These are phyloP conservation scores for Ibidorhyncha struthersii DNA, from an alignment of 2,113 vertebrate genomes.

Conservation along the genomic window DNA sequence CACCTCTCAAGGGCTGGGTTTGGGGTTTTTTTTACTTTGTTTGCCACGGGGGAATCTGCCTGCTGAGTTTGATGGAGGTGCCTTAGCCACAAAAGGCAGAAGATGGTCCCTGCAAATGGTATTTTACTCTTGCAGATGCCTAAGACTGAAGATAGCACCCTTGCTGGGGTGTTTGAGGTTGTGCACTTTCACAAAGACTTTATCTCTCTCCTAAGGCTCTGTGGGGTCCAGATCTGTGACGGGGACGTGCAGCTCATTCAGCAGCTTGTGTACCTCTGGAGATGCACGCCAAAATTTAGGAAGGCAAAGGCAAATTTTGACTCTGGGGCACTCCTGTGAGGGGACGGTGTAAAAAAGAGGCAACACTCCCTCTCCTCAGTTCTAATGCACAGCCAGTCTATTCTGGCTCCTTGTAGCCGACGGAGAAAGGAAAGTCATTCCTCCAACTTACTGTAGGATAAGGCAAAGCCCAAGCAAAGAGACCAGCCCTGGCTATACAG, in stretches of 20 bases:
- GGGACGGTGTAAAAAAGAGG: not conserved
- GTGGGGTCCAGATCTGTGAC: not conserved
- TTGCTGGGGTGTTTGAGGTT: not conserved
- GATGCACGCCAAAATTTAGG: not conserved
- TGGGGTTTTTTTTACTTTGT: rapidly evolving
- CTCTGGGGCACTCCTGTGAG: not conserved
- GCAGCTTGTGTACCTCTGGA: not conserved
- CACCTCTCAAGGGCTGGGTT: not conserved
- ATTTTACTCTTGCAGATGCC: not conserved
- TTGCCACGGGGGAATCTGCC: not conserved
- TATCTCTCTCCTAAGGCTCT: not conserved
- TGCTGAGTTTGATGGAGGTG: not conserved
- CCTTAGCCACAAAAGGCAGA: not conserved
- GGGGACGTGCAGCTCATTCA: rapidly evolving
- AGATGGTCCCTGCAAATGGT: not conserved
- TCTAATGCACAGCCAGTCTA: not conserved
- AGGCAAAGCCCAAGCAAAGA: not conserved
- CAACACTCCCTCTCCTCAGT: too few relatives aligned
- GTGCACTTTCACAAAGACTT: not conserved
- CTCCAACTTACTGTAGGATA: not conserved
- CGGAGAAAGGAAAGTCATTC: not conserved
- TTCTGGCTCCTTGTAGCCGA: not conserved
- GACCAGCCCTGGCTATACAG: not conserved
- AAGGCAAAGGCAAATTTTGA: not conserved
- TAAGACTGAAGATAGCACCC: not conserved